A percentile compares a stretch with the other conserved stretches of the same genome.
Evolutionary conservation across 2,113 vertebrate species (phyloP).

Genomic region (Columba janthina): DNA sequence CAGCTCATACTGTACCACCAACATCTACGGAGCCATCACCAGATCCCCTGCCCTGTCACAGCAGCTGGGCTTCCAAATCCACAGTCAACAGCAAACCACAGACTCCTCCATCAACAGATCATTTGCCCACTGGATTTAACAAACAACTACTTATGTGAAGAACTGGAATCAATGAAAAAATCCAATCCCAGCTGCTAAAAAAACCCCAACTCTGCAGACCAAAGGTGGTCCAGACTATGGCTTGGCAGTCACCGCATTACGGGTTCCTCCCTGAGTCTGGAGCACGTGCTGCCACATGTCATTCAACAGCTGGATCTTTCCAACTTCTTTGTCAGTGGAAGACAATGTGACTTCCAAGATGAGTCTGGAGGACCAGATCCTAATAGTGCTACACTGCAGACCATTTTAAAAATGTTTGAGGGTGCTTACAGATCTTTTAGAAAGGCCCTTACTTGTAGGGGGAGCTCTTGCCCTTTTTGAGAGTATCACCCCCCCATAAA

Average conservation of each 20-base stretch:
- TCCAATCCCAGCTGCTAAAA: neutral
- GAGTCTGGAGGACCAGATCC: neutral
- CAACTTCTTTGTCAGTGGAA: neutral
- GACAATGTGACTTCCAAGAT: neutral
- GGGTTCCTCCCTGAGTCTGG: neutral
- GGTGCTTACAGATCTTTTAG: neutral
- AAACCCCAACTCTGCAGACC: neutral
- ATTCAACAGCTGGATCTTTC: neutral
- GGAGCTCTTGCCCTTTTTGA: neutral
- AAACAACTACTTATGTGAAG: neutral
- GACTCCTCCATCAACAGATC: neutral
- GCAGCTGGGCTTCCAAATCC: neutral
- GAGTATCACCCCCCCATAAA: neutral
- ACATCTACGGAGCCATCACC: neutral
- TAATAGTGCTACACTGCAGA: neutral
- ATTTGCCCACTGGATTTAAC: neutral
- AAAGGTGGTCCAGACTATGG: neutral
- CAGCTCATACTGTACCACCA: neutral
- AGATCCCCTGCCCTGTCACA: neutral
- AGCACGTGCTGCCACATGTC: neutral
- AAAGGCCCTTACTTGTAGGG: neutral
- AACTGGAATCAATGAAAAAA: neutral
- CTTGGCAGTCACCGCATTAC: neutral
- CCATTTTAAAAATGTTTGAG: neutral
- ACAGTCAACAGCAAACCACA: neutral